Percentiles rank a stretch among this genome's conserved stretches.
Conservation (phyloP, 1,140 invertebrate species). For the Acromyrmex charruanus region DNA sequence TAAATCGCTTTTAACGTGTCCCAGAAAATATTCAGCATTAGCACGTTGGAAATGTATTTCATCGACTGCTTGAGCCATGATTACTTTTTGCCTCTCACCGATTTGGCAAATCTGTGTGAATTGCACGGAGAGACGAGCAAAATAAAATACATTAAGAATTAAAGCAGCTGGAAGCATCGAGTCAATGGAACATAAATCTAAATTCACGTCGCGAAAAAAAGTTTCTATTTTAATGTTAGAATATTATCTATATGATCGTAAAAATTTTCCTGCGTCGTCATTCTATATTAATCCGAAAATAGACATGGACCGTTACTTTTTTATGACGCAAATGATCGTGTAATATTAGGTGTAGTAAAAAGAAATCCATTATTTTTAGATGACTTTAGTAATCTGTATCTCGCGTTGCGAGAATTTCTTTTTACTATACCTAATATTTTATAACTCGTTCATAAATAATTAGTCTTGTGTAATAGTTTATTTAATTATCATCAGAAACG, state of each 20-base stretch:
- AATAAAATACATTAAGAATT: constrained; percentile 11
- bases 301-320: neutral
- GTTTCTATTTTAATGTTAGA: constrained; percentile 3
- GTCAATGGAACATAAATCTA: constrained; percentile 11
- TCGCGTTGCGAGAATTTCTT: too few relatives aligned
- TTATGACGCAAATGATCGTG: constrained; percentile 8
- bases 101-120: neutral
- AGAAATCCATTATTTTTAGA: too few relatives aligned
- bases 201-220: neutral
- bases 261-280: neutral
- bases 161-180: neutral
- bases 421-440: neutral
- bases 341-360: too few relatives aligned
- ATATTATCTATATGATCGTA: neutral
- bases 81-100: neutral
- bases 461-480: neutral
- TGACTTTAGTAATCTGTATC: too few relatives aligned
- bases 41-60: neutral
- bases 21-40: constrained; percentile 4
- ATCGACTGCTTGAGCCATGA: neutral
- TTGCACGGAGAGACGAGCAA: neutral
- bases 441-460: neutral
- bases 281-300: neutral
- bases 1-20: constrained; percentile 1
- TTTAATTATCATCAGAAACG: neutral